Evolutionary conservation across 2,113 vertebrate genomes (phyloP).

Genomic region (Atractosteus spatula): DNA sequence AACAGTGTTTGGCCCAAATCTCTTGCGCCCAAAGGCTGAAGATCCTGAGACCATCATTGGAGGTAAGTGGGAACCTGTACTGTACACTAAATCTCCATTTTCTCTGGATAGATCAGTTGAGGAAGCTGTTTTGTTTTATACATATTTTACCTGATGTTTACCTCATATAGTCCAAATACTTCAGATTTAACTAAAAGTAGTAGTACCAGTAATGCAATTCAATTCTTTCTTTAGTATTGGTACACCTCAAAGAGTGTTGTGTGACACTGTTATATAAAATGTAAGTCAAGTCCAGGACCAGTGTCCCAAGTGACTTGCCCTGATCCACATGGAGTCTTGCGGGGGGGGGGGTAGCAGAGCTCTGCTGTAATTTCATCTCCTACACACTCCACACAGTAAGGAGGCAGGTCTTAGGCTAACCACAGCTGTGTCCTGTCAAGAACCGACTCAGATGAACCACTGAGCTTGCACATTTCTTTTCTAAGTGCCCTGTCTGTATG

Average conservation of each 20-base stretch:
- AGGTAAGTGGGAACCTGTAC: conserved; percentile 42
- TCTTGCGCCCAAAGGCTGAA: conserved; percentile 71
- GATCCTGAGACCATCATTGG: conserved; percentile 69
- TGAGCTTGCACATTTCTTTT: conserved; percentile 21
- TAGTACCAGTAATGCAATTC: no score
- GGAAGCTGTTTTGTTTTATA: no score
- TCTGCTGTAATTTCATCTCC: conserved; percentile 24
- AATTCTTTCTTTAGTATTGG: no score
- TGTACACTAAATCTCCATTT: no score
- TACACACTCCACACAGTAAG: background rate
- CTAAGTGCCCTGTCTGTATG: background rate
- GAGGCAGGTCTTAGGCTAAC: background rate
- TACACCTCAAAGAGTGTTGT: no score
- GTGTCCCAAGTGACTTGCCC: conserved; percentile 10
- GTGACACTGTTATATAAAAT: no score
- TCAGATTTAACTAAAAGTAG: no score
- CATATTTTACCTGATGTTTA: no score
- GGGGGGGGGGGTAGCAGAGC: background rate
- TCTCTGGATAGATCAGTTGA: no score
- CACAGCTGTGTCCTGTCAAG: conserved; percentile 9
- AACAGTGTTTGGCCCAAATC: conserved; percentile 73
- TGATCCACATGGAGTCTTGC: background rate
- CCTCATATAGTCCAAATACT: no score
- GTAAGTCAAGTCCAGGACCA: background rate
- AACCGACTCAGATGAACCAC: background rate